These are phyloP conservation scores for Ptiloglossa arizonensis DNA, from an alignment of 1,140 invertebrate genomes.

Conservation along the genomic window DNA sequence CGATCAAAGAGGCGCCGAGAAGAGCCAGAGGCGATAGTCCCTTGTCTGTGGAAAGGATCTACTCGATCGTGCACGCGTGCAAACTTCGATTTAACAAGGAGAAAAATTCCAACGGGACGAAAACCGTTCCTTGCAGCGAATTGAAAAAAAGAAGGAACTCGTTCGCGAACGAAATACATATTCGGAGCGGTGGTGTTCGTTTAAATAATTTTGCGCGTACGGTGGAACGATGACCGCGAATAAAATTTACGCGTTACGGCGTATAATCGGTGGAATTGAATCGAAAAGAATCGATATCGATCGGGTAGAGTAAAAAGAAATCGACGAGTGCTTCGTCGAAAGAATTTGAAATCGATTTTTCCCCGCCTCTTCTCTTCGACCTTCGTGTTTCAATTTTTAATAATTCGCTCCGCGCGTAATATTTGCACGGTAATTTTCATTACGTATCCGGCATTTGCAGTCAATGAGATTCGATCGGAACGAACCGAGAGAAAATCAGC, in stretches of 20 bases:
- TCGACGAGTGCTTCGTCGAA: not conserved
- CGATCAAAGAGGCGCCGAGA: constrained; percentile 1
- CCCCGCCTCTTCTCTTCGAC: not conserved
- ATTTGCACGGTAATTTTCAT: not conserved
- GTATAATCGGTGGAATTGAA: not conserved
- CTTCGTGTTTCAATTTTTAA: no score
- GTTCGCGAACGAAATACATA: not conserved
- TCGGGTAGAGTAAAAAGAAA: not conserved
- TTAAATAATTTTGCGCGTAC: not conserved
- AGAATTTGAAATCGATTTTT: not conserved
- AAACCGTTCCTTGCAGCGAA: not conserved
- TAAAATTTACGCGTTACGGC: not conserved
- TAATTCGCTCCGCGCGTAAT: not conserved
- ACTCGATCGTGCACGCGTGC: not conserved
- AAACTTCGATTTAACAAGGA: constrained; percentile 2
- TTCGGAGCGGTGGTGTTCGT: not conserved
- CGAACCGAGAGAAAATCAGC: constrained; percentile 17
- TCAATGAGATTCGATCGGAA: not conserved
- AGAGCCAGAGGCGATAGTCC: not conserved
- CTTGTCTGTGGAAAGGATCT: not conserved
- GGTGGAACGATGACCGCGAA: not conserved
- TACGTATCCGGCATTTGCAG: not conserved
- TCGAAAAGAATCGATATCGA: not conserved
- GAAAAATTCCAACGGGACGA: not conserved
- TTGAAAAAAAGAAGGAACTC: not conserved